Base-by-base conservation (phyloP, 1,140 invertebrate species). In the Tetraneura akinire region DNA sequence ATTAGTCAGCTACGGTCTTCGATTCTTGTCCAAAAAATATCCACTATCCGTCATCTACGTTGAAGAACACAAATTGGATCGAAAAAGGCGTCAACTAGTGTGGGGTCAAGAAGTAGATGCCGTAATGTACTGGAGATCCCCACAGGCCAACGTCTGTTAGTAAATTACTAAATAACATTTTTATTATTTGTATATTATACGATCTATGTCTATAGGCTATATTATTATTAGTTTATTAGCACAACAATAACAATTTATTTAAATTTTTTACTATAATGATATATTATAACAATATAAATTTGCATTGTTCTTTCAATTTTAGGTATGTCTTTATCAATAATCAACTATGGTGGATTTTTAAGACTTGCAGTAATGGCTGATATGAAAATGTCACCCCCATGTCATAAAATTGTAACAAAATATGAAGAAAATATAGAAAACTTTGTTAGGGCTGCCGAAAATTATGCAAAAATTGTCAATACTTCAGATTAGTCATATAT, bases 131-230 rank as follows among this genome's bases (percentile, higher is more conserved):
- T 94, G 92, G 89, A 87, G 91, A 82, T 92, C 93, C 37, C 91
- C 92, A 4, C 92, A 93, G 85, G 91, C 92, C 32, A 94, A 94
- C 84, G 92, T 92, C 55, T 90, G 92, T 92, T 86, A 89, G 89
- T 87, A 74, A 37, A 37, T 4, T 37, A 3, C 32, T 37, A 37
- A 37, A 37, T 37, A 37, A 37, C 8, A 37, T 37, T 37, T 37
- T 37, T 37, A 37, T 37, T 8, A 37, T 37, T 37, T 37, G 8
- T 37, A 37, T 37, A 4, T n/a, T n/a, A n/a, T n/a, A n/a, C n/a
- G n/a, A n/a, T n/a, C n/a, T n/a, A n/a, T n/a, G n/a, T n/a, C n/a
- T n/a, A n/a, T n/a, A n/a, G n/a, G n/a, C n/a, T n/a, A n/a, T n/a
- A n/a, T n/a, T n/a, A n/a, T n/a, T n/a, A n/a, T n/a, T n/a, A n/a